Conservation (phyloP, 2,797 vertebrate genomes). For the Bufotes viridis region DNA sequence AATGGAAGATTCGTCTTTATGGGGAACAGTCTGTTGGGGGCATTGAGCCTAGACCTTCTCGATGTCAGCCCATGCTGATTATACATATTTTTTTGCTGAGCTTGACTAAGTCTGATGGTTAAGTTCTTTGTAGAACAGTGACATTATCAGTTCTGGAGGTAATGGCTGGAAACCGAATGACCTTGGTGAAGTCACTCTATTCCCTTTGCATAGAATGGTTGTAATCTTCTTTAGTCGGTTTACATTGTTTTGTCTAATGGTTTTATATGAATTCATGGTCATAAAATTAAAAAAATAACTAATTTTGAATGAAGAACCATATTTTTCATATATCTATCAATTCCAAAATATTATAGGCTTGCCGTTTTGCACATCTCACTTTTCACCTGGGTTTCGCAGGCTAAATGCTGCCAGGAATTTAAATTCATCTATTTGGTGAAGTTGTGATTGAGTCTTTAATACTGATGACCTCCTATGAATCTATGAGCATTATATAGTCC, state of each 20-base stretch:
- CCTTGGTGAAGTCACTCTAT: neutral
- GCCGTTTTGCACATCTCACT: too few relatives aligned
- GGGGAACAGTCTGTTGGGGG: neutral
- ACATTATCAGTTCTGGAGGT: neutral
- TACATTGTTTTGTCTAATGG: neutral
- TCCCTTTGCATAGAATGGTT: neutral
- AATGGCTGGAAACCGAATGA: conserved; percentile 9
- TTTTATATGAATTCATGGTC: neutral
- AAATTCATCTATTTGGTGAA: too few relatives aligned
- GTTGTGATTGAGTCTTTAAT: too few relatives aligned
- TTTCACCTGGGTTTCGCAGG: too few relatives aligned
- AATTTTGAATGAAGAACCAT: neutral
- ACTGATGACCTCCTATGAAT: too few relatives aligned
- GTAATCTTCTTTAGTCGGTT: neutral
- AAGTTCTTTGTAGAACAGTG: neutral
- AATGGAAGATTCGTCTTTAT: neutral
- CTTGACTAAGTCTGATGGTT: neutral
- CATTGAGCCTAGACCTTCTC: neutral
- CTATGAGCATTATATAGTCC: too few relatives aligned
- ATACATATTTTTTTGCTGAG: conserved; percentile 10
- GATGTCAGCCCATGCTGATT: neutral
- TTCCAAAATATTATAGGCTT: neutral
- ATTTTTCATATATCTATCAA: neutral
- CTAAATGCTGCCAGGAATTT: too few relatives aligned
- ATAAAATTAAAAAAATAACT: neutral